A percentile compares a stretch with the other conserved stretches of the same genome.
These are phyloP conservation scores for Metaphire vulgaris DNA, from an alignment of 1,140 invertebrate species.

Conservation along the genomic window DNA sequence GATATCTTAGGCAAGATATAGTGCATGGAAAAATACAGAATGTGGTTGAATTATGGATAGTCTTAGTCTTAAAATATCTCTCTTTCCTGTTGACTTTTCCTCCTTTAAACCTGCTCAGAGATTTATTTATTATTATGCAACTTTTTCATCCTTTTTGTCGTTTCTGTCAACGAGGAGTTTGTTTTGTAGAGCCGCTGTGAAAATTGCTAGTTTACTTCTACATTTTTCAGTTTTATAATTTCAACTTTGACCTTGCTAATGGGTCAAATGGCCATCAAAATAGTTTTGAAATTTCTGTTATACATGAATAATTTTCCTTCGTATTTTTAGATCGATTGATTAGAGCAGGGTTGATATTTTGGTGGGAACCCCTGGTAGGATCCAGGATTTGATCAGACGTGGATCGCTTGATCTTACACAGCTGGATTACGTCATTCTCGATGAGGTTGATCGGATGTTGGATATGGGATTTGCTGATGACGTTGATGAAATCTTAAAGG, in stretches of 20 bases:
- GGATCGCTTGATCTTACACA: slow-evolving; percentile 38
- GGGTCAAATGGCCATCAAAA: not conserved
- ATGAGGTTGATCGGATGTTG: slow-evolving; percentile 52
- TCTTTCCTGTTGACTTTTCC: too few species aligned
- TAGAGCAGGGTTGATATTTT: slow-evolving; percentile 45
- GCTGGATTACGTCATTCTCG: slow-evolving; percentile 46
- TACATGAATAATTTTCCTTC: not conserved
- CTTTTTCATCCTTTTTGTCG: not conserved
- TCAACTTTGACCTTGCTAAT: not conserved
- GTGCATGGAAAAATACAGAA: too few species aligned
- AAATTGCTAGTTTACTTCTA: not conserved
- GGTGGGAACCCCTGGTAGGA: slow-evolving; percentile 50
- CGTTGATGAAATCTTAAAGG: slow-evolving; percentile 45
- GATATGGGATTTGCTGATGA: slow-evolving; percentile 51
- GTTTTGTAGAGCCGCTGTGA: not conserved
- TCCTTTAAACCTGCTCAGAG: too few species aligned
- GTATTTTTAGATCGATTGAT: slow-evolving; percentile 38
- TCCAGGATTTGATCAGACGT: slow-evolving; percentile 43
- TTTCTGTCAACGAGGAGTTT: not conserved
- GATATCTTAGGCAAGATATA: too few species aligned
- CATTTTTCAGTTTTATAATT: not conserved
- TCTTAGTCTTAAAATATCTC: too few species aligned
- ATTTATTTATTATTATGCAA: not conserved
- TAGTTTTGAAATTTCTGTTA: not conserved
- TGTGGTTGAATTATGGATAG: too few species aligned